Conservation (phyloP, 2,113 vertebrate genomes). For the Colaptes auratus region DNA sequence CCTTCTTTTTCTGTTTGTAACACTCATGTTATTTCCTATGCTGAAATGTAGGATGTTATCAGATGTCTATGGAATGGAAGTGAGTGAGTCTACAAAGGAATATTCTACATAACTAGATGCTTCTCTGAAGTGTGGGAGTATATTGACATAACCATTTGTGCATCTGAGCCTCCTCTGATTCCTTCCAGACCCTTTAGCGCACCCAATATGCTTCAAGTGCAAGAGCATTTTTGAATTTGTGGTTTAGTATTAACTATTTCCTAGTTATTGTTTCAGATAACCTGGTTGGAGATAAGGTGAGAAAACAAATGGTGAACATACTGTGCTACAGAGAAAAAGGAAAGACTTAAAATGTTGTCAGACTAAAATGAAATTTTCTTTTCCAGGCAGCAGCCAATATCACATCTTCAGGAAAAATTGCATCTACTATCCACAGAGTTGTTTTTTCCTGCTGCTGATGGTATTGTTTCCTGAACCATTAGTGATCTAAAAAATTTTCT, state of each 20-base stretch:
- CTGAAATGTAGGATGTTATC: slow-evolving; percentile 26
- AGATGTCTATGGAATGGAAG: slow-evolving; percentile 18
- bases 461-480: neutral
- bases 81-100: neutral
- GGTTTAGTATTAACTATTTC: neutral
- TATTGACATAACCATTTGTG: neutral
- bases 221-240: neutral
- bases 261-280: neutral
- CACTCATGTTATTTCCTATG: slow-evolving; percentile 24
- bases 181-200: neutral
- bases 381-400: neutral
- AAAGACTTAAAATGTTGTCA: neutral
- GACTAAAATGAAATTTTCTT: neutral
- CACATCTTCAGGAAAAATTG: neutral
- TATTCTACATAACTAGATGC: slow-evolving; percentile 9
- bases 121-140: slow-evolving; percentile 34
- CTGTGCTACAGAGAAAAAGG: neutral
- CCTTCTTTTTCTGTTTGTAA: slow-evolving; percentile 14
- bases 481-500: neutral
- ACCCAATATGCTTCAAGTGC: neutral
- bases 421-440: neutral
- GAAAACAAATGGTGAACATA: neutral
- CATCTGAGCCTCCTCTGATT: neutral
- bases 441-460: neutral
- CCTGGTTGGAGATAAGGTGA: neutral